Evolutionary conservation across 2,888 invertebrate genomes (phyloP), one percentile per base, ranked within the genome.

Genomic region (Zootermopsis nevadensis): DNA sequence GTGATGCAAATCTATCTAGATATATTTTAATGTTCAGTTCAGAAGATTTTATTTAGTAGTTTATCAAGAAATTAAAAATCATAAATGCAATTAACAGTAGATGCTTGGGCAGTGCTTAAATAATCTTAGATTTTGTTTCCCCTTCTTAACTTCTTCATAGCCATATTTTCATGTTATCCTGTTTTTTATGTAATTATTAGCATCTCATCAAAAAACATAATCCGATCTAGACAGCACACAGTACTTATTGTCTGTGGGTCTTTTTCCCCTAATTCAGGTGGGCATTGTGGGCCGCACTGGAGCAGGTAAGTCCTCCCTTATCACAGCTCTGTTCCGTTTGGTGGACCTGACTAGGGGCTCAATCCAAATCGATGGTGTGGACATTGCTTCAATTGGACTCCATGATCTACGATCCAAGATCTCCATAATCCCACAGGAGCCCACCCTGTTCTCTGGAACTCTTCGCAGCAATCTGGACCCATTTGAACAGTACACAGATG

Each of bases 341-440:
- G 94, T 95, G 0, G 94, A 95, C 77, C 93, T 95, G 38, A 94
- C 94, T 80, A 92, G 93, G 69, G 98, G 98, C 0, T 88, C 90
- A 33, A 93, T 98, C 55, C 88, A 90, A 83, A 95, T 98, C 83
- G 98, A 98, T 88, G 93, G 92, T 15, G 88, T 97, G 0, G 92
- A 95, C 83, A 94, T 93, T 0, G 92, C 92, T 72, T 90, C 90
- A n/a, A 92, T 98, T 55, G 95, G 95, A 0, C 91, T 97, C 4
- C 91, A 94, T 88, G 95, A 96, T 87, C 90, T 98, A 38, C 91
- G 98, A 77, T 93, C 92, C 82, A 94, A 94, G 87, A 95, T 98
- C 83, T 95, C 98, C 0, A 98, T 98, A 84, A 98, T 98, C 87
- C 98, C 98, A 0, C 98, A 98, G 91, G 97, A 97, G 87, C 97